phyloP scores from a whole-genome alignment of 2,888 invertebrate genomes.

The Phalangium opilio region DNA sequence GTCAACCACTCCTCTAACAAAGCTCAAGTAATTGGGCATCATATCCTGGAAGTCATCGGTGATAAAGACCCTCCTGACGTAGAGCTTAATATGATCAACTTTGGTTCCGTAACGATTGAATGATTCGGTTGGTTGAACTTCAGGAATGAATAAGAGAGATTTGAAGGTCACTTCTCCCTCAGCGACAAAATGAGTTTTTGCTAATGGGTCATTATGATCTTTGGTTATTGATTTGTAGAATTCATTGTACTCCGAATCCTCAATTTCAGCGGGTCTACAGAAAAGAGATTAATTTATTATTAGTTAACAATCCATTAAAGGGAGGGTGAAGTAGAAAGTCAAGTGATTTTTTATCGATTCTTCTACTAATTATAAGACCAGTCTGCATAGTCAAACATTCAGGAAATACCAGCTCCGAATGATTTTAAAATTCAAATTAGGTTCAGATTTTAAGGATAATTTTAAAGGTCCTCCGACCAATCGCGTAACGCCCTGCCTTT shows the following conservation, averaged over 20 bases:
- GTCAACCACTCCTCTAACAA: constrained; percentile 88
- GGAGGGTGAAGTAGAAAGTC: too few relatives aligned
- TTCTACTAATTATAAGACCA: too few relatives aligned
- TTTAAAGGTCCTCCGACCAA: too few relatives aligned
- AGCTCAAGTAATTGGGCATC: constrained; percentile 94
- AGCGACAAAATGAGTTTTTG: constrained; percentile 86
- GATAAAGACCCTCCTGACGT: constrained; percentile 95
- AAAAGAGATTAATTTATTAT: background rate
- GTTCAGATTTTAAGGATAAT: too few relatives aligned
- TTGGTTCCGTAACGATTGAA: constrained; percentile 93
- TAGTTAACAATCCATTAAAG: background rate
- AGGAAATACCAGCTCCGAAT: too few relatives aligned
- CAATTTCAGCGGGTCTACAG: constrained; percentile 52
- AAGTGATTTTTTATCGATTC: too few relatives aligned
- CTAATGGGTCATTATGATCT: constrained; percentile 64
- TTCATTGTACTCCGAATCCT: constrained; percentile 74
- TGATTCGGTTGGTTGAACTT: constrained; percentile 73
- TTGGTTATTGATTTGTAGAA: constrained; percentile 94
- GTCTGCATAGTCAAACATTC: too few relatives aligned
- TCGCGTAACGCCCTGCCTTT: too few relatives aligned
- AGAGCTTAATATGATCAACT: constrained; percentile 88
- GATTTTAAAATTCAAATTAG: too few relatives aligned
- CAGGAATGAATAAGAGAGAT: constrained; percentile 83
- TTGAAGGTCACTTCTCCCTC: constrained; percentile 99
- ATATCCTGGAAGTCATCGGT: constrained; percentile 99